Conservation (phyloP, 2,113 vertebrate species). For the Mustela nigripes region DNA sequence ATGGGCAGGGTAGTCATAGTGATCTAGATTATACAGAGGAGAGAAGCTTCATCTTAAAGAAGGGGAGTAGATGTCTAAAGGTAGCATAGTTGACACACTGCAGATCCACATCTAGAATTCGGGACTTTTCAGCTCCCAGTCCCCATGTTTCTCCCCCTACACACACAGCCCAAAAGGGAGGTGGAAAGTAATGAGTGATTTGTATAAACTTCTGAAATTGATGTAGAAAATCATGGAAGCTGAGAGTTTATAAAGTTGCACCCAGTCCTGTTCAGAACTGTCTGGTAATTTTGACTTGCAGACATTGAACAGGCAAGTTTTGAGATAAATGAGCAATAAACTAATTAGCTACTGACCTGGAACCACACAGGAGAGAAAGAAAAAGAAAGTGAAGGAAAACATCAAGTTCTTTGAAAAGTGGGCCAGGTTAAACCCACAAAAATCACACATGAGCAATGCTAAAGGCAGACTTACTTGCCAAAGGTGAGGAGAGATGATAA, state of each 20-base stretch:
- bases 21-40: not conserved
- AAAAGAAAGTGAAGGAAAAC: not conserved
- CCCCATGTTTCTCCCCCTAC: not conserved
- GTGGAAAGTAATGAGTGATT: not conserved
- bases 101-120: not conserved
- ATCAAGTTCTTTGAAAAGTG: not conserved
- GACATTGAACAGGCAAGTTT: not conserved
- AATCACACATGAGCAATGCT: not conserved
- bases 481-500: not conserved
- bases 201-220: not conserved
- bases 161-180: not conserved
- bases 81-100: no score
- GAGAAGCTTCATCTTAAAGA: not conserved
- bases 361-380: not conserved
- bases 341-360: not conserved
- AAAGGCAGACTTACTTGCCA: not conserved
- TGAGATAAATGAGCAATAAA: not conserved
- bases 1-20: not conserved
- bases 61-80: not conserved
- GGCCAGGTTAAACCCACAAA: not conserved
- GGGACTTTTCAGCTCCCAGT: not conserved
- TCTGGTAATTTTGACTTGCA: not conserved
- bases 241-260: not conserved
- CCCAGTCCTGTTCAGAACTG: not conserved
- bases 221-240: not conserved